Evolutionary conservation across 2,797 vertebrate genomes (phyloP).

Genomic region (Buphagus erythrorhynchus): DNA sequence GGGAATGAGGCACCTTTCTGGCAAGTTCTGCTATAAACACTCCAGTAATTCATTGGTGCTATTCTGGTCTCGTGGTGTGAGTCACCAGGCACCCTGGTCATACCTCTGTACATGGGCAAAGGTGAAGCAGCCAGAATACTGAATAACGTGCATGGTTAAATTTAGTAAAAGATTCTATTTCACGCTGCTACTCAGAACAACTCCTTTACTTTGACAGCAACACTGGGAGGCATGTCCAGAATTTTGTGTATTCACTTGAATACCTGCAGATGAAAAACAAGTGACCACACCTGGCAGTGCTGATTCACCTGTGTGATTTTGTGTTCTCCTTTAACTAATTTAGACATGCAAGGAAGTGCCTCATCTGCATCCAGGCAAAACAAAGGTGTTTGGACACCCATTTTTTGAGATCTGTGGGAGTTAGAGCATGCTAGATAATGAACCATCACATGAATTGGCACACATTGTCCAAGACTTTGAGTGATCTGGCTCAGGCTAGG

Average conservation of each 20-base stretch:
- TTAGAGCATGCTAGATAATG: not conserved
- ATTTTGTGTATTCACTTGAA: not conserved
- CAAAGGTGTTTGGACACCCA: not conserved
- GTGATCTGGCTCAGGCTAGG: not conserved
- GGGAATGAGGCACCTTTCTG: conserved; percentile 7
- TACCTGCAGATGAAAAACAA: not conserved
- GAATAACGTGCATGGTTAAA: not conserved
- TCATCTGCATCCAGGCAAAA: not conserved
- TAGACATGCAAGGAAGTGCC: not conserved
- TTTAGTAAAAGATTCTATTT: conserved; percentile 4
- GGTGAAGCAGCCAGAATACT: not conserved
- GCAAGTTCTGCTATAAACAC: not conserved
- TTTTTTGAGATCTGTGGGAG: not conserved
- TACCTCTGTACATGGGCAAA: not conserved
- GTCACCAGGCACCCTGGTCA: conserved; percentile 28
- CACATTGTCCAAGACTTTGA: not conserved
- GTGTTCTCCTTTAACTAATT: not conserved
- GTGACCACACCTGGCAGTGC: not conserved
- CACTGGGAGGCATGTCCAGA: not conserved
- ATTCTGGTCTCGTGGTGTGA: conserved; percentile 10
- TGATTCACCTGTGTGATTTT: not conserved
- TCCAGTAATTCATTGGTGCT: conserved; percentile 19
- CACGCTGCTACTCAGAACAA: not conserved
- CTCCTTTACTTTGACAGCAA: not conserved
- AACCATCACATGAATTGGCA: accelerated